Conservation (phyloP, 2,113 vertebrate genomes). For the Herpailurus yagouaroundi region DNA sequence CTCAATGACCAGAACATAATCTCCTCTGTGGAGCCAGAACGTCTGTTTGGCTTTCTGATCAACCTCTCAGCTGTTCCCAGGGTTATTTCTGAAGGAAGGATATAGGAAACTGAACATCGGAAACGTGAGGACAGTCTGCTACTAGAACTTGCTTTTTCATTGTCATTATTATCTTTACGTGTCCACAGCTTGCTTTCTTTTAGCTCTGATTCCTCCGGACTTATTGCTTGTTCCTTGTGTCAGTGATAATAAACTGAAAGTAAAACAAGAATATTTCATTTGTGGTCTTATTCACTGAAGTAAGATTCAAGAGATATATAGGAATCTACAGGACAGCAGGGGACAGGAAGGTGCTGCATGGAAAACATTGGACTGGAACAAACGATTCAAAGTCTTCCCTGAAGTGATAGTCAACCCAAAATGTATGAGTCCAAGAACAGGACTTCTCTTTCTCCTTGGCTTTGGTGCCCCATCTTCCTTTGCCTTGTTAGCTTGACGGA, state of each 20-base stretch:
- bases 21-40: background rate
- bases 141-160: background rate
- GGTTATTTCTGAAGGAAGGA: background rate
- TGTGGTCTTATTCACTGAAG: background rate
- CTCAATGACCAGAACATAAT: background rate
- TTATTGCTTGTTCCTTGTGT: background rate
- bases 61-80: background rate
- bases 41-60: background rate
- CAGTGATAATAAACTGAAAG: background rate
- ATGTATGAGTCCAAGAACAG: background rate
- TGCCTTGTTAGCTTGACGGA: background rate
- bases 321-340: background rate
- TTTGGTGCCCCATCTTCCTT: background rate
- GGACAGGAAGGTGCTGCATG: background rate
- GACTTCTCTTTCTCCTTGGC: background rate
- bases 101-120: background rate
- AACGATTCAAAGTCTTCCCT: background rate
- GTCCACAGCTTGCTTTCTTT: background rate
- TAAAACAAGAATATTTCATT: background rate
- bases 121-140: background rate
- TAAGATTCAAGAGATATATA: background rate
- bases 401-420: background rate
- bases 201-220: background rate
- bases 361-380: background rate
- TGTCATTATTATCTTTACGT: background rate